phyloP scores from a whole-genome alignment of 1,140 invertebrate species.

The Spodoptera frugiperda region DNA sequence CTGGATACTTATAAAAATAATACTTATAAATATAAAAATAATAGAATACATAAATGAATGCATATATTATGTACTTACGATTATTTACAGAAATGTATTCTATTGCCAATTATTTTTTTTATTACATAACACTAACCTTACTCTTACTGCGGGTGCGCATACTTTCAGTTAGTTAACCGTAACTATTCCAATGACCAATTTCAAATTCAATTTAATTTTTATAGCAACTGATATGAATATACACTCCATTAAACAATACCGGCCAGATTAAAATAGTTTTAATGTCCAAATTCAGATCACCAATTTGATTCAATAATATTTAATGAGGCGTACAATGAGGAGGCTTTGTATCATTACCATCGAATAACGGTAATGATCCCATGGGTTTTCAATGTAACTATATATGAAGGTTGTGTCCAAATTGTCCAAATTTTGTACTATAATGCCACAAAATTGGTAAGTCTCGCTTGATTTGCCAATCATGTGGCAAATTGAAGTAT shows the following conservation, averaged over 20 bases:
- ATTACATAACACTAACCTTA: too few relatives aligned
- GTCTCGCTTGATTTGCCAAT: constrained; percentile 74
- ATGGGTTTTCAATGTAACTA: constrained; percentile 68
- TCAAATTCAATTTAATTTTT: too few relatives aligned
- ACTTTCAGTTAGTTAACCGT: too few relatives aligned
- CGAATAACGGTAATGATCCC: constrained; percentile 74
- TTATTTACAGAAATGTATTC: too few relatives aligned
- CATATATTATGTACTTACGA: too few relatives aligned
- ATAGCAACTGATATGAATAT: too few relatives aligned
- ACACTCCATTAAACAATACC: background rate
- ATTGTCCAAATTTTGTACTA: constrained; percentile 73
- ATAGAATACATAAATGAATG: too few relatives aligned
- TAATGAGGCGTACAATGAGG: constrained; percentile 64
- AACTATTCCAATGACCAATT: too few relatives aligned
- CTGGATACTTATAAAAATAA: too few relatives aligned
- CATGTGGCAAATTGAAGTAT: constrained; percentile 77
- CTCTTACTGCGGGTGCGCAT: too few relatives aligned
- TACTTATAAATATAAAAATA: too few relatives aligned
- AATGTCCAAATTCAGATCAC: constrained; percentile 23
- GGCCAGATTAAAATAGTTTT: constrained; percentile 28
- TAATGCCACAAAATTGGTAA: constrained; percentile 73
- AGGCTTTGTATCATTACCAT: constrained; percentile 76
- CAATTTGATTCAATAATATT: constrained; percentile 54
- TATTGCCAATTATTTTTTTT: too few relatives aligned
- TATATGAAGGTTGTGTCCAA: constrained; percentile 65